Evolutionary conservation across 53 echinoderm and acorn worm species (phyloP).

Genomic region (Echinarachnius parma): DNA sequence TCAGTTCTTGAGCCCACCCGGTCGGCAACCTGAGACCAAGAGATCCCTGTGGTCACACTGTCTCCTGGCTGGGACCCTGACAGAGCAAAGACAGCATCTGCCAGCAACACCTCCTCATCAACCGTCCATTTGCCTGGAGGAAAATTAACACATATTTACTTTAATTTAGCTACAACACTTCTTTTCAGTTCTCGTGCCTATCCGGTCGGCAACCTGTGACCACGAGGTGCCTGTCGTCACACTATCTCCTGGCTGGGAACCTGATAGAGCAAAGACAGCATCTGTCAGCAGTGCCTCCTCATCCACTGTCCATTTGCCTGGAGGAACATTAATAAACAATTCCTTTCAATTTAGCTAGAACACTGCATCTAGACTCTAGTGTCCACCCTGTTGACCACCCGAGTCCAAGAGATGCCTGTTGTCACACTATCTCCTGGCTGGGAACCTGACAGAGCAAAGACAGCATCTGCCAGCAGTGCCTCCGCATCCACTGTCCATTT

Average conservation of each 20-base stretch:
- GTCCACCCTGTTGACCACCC: conserved; percentile 76
- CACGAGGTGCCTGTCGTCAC: conserved; percentile 92
- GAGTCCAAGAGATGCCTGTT: conserved; percentile 89
- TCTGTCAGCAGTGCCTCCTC: conserved; percentile 75
- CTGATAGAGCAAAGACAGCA: conserved; percentile 79
- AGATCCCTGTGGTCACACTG: conserved; percentile 93
- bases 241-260: conserved; percentile 79
- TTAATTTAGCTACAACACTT: too few species aligned
- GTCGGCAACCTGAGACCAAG: conserved; percentile 89
- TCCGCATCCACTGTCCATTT: conserved; percentile 87
- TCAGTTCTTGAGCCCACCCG: conserved; percentile 85
- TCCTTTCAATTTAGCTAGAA: too few species aligned
- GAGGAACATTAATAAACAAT: conserved; percentile 54
- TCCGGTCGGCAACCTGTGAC: conserved; percentile 84
- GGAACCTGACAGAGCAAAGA: conserved; percentile 73
- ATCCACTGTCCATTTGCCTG: conserved; percentile 82
- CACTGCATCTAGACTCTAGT: too few species aligned
- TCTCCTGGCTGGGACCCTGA: conserved; percentile 76
- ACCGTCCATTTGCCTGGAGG: conserved; percentile 76
- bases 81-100: conserved; percentile 73
- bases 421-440: conserved; percentile 87
- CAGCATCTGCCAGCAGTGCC: conserved; percentile 65
- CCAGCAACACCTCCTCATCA: conserved; percentile 72
- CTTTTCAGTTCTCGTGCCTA: conserved; percentile 88
- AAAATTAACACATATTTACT: conserved; percentile 65